Evolutionary conservation across 2,113 vertebrate genomes (phyloP).

Genomic region (Brachionichthys hirsutus): DNA sequence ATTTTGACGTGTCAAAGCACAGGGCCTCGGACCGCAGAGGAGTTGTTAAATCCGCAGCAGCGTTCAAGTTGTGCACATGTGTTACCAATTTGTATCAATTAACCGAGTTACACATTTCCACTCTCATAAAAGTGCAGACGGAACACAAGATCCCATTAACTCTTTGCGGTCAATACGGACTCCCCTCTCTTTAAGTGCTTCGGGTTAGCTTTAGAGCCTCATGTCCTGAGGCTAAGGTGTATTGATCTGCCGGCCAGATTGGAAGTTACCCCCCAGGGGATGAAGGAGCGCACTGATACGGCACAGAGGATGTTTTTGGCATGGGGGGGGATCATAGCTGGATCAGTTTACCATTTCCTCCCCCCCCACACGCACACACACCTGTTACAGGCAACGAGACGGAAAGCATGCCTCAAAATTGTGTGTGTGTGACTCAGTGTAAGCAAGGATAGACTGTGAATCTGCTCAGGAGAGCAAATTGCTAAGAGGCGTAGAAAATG

Average conservation of each 20-base stretch:
- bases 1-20: too few relatives aligned
- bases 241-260: slow-evolving; percentile 71
- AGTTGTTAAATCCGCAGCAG: slow-evolving; percentile 11
- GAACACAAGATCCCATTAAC: slow-evolving; percentile 63
- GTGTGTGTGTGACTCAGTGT: too few relatives aligned
- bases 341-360: slow-evolving; percentile 61
- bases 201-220: slow-evolving; percentile 62
- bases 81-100: slow-evolving; percentile 53
- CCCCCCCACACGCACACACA: slow-evolving; percentile 65
- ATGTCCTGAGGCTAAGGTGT: slow-evolving; percentile 57
- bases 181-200: slow-evolving; percentile 63
- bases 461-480: slow-evolving; percentile 57
- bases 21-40: too few relatives aligned
- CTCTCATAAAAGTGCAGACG: slow-evolving; percentile 20
- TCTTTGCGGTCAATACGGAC: slow-evolving; percentile 65
- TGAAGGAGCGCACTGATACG: slow-evolving; percentile 37
- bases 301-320: slow-evolving; percentile 42
- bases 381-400: slow-evolving; percentile 55
- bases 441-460: slow-evolving; percentile 21
- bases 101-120: slow-evolving; percentile 19
- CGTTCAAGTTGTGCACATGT: slow-evolving; percentile 3
- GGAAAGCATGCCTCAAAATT: slow-evolving; percentile 17
- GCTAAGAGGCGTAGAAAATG: slow-evolving; percentile 62
- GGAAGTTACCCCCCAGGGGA: slow-evolving; percentile 66
- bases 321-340: slow-evolving; percentile 40